phyloP scores from a whole-genome alignment of 2,113 vertebrate species.

The Trematomus loennbergii region DNA sequence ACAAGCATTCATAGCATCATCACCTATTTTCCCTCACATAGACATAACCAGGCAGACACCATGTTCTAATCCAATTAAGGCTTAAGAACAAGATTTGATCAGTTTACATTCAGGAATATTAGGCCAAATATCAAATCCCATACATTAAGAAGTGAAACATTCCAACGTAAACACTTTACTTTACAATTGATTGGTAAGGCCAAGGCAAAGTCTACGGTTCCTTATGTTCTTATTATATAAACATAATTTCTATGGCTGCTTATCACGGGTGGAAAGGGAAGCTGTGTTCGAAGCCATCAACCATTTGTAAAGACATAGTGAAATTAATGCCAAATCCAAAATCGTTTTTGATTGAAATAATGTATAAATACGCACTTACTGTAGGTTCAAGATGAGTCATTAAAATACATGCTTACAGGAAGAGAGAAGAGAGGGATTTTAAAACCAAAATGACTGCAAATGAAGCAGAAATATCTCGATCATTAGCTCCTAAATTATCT shows the following conservation, averaged over 20 bases:
- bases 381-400: background rate
- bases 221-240: too few relatives aligned
- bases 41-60: background rate
- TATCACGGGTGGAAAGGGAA: background rate
- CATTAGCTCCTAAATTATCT: too few relatives aligned
- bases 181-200: background rate
- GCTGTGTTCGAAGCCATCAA: background rate
- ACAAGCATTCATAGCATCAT: background rate
- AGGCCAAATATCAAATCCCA: background rate
- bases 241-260: background rate
- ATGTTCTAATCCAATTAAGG: background rate
- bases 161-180: too few relatives aligned
- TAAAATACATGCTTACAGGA: background rate
- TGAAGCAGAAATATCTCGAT: background rate
- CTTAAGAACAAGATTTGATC: background rate
- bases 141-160: background rate
- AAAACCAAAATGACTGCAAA: too few relatives aligned
- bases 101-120: background rate
- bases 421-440: background rate
- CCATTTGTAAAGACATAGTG: background rate
- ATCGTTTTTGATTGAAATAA: background rate
- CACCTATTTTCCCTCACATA: background rate
- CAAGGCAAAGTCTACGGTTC: background rate
- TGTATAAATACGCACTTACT: background rate
- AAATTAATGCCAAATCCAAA: background rate